These are phyloP conservation scores for Scalopus aquaticus DNA, from an alignment of 2,113 vertebrate genomes.

Conservation along the genomic window DNA sequence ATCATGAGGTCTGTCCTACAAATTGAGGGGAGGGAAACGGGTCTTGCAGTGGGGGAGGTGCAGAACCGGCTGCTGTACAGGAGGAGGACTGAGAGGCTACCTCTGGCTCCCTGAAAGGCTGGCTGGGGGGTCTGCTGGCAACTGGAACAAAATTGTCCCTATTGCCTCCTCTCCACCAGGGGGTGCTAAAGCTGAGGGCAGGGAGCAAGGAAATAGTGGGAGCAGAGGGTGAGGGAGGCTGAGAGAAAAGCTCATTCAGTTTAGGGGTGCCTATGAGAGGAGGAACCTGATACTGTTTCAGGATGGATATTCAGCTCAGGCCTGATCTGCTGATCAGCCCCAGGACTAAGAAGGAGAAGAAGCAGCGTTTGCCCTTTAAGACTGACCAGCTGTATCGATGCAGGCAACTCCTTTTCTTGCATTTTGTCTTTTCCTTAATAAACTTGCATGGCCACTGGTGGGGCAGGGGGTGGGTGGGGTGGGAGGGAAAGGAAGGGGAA, in stretches of 20 bases:
- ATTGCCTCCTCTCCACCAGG: not conserved
- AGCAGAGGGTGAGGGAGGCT: not conserved
- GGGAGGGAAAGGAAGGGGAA: not conserved
- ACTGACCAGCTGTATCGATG: too few species aligned
- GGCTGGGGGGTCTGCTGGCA: not conserved
- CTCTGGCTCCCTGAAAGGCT: not conserved
- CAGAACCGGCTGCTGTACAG: fast-evolving
- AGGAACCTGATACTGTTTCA: not conserved
- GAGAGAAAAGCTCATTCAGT: fast-evolving
- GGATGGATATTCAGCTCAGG: not conserved
- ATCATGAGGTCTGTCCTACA: not conserved
- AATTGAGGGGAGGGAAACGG: not conserved
- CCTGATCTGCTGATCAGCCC: not conserved
- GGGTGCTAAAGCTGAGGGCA: not conserved
- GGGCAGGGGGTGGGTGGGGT: too few species aligned
- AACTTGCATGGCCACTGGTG: too few species aligned
- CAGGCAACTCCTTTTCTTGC: too few species aligned
- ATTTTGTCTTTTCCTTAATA: too few species aligned
- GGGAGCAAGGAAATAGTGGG: not conserved
- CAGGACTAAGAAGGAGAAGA: not conserved
- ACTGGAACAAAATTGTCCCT: fast-evolving
- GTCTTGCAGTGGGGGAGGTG: not conserved
- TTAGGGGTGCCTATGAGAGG: not conserved
- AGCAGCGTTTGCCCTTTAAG: too few species aligned
- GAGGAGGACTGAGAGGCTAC: not conserved